Evolutionary conservation across 1,140 invertebrate species (phyloP), one percentile per base, ranked within the genome.

Genomic region (Anastrepha obliqua): DNA sequence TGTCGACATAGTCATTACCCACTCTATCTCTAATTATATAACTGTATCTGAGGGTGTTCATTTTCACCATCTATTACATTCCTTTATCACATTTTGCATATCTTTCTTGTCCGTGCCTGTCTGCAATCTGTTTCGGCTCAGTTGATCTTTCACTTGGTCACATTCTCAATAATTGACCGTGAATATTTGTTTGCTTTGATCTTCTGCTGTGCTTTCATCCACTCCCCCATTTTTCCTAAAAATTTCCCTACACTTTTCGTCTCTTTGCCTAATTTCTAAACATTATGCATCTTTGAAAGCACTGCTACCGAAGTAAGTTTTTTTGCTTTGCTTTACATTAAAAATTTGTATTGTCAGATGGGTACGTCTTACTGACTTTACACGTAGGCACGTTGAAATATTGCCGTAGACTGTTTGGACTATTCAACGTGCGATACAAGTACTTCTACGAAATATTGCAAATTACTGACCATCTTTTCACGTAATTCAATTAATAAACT

Each of bases 1-100:
- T 17, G 74, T 81, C 74, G 74, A 47, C 74, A 81, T 9, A 81
- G 74, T 58, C 47, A 81, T 81, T 55, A 81, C 74, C 44, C 74
- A 81, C 20, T 17, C 74, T 47, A 74, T 29, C 2, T 8, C 2
- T 55, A 55, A 6, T 55, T 55, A 55, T 11, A 55, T 11, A 55
- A 55, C 11, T 6, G 17, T 17, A 15, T 3, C n/a, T 81, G 5
- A 5, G 47, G 0, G 0, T 15, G 47, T 47, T 55, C n/a, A n/a
- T 55, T 81, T 42, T 39, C 47, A 20, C 20, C 7, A 29, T 7
- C 29, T 51, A 81, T 15, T 13, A 20, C 55, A 42, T 39, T 67
- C 64, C 29, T 8, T 55, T 0, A 9, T 0, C 44, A 11, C 47
- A 20, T 15, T 11, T 51, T 17, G 47, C 74, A 55, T 20, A 55